Evolutionary conservation across 2,113 vertebrate genomes (phyloP).

Genomic region (Ictalurus furcatus): DNA sequence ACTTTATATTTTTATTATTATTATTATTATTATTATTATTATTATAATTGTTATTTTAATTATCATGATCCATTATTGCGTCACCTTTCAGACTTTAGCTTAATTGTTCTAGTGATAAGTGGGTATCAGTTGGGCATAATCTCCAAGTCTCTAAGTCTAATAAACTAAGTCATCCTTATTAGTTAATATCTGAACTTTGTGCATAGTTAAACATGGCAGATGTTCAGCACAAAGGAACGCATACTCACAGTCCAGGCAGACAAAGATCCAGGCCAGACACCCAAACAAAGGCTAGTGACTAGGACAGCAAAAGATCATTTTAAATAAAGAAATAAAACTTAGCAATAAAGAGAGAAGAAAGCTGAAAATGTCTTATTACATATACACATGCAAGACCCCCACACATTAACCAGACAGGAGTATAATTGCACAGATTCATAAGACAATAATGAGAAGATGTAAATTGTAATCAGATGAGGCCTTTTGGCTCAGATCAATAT

Average conservation of each 20-base stretch:
- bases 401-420: not conserved
- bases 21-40: not conserved
- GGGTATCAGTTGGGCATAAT: not conserved
- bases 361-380: not conserved
- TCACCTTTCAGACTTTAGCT: not conserved
- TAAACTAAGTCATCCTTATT: not conserved
- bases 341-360: not conserved
- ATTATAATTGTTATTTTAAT: not conserved
- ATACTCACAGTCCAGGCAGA: too few species aligned
- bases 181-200: not conserved
- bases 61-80: not conserved
- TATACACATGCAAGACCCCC: not conserved
- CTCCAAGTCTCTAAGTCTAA: too few species aligned
- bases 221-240: not conserved
- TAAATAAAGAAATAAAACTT: not conserved
- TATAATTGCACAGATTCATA: not conserved
- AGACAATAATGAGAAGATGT: not conserved
- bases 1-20: not conserved
- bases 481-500: slow-evolving; percentile 1
- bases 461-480: not conserved
- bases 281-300: not conserved
- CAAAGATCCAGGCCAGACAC: not conserved
- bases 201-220: not conserved
- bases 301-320: not conserved
- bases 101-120: not conserved